Base-by-base conservation (phyloP, 2,797 vertebrate genomes). In the Brotogeris chrysoptera region DNA sequence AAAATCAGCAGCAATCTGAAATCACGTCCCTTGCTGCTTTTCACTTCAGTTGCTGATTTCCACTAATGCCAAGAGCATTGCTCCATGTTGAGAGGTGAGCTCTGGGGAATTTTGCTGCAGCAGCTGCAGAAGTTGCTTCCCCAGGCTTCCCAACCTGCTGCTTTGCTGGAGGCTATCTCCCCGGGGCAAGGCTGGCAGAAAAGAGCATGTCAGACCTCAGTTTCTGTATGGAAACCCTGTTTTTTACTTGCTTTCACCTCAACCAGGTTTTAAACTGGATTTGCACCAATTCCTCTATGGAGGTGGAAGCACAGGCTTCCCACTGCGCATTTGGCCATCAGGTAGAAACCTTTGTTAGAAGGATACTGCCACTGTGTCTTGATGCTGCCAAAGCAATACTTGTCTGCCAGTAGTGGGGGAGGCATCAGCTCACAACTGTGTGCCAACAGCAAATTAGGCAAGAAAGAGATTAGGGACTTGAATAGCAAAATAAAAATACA, bases 1-100 rank as follows among this genome's bases (percentile, higher is more conserved):
- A 88, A 85, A 95, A 93, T 89, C 86, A 87, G 41, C 34, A 87
- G 46, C 24, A 63, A 80, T 46, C 80, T 71, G 68, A 90, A 94
- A 85, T 90, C 74, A 59, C 3, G 14, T 82, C 61, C 66, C 88
- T 86, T 80, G 74, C 72, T 41, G 18, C 55, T 88, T 90, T 84
- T 81, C 44, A 21, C 32, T 59, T 41, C 30, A 81, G 34, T 93
- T 55, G 34, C 43, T 17, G 36, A 34, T 77, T 87, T 41, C 47
- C 24, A 46, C 20, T 28, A 32, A 64, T 1, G 4, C 65, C 57
- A 39, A 39, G 65, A 80, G 21, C 13, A 0, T 66, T 46, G 28
- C 39, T 92, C 32, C 24, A 3, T 13, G 25, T n/a, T 77, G 72
- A 69, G 52, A 65, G 41, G 61, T 16, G 77, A 84, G 59, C 65